Conservation (phyloP, 1,140 invertebrate genomes). For the Leptinotarsa lineolata region DNA sequence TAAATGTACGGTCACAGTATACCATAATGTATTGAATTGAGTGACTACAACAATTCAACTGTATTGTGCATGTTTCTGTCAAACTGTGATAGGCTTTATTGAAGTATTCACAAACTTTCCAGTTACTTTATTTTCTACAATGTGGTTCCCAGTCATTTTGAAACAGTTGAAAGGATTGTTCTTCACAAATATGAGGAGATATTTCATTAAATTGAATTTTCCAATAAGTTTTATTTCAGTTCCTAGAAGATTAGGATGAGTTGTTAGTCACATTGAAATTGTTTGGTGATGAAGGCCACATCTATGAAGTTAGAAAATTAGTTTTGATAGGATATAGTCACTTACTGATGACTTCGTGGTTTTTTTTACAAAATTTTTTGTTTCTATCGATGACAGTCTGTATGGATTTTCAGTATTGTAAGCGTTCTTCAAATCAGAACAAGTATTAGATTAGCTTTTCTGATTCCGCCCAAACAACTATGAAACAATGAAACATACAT, state of each 20-base stretch:
- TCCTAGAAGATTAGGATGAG: not conserved
- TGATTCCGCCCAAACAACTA: too few relatives aligned
- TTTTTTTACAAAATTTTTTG: too few relatives aligned
- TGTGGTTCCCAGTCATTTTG: not conserved
- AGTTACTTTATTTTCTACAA: conserved; percentile 9
- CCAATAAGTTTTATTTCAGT: not conserved
- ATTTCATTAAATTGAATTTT: conserved; percentile 5
- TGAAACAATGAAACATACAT: too few relatives aligned
- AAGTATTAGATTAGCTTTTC: too few relatives aligned
- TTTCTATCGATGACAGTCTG: too few relatives aligned
- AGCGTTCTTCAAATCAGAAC: too few relatives aligned
- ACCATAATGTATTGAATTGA: conserved; percentile 20
- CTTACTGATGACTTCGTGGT: too few relatives aligned
- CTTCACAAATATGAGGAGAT: not conserved
- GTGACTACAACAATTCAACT: not conserved
- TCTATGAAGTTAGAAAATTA: not conserved
- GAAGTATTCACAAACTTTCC: conserved; percentile 9
- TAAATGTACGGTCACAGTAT: not conserved
- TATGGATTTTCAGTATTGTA: too few relatives aligned
- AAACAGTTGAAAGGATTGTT: conserved; percentile 1
- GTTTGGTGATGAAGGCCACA: not conserved
- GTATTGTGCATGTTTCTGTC: not conserved
- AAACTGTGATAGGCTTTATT: conserved; percentile 23
- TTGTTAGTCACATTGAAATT: not conserved
- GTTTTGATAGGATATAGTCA: too few relatives aligned